Percentiles rank a stretch among this genome's conserved stretches.
Conservation (phyloP, 2,113 vertebrate species). For the Zosterops japonicus region DNA sequence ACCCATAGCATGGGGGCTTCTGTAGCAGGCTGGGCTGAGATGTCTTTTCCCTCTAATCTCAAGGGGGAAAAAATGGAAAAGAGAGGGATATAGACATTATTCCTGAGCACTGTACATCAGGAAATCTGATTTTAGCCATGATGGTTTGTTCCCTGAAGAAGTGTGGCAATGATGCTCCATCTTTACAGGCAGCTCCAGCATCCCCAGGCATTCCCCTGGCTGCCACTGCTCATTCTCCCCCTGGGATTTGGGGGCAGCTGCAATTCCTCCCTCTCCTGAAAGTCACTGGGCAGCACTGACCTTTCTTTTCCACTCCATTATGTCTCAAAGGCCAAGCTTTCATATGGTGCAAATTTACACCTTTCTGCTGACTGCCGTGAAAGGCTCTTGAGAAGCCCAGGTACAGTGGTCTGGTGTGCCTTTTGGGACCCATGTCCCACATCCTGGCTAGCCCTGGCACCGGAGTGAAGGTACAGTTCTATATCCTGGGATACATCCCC, state of each 20-base stretch:
- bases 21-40: background rate
- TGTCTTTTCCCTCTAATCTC: background rate
- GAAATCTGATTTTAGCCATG: accelerated
- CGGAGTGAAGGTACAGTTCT: no score
- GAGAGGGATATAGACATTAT: background rate
- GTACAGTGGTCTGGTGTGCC: no score
- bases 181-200: background rate
- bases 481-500: no score
- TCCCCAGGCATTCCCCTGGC: background rate
- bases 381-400: background rate
- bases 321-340: background rate
- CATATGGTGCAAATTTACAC: background rate
- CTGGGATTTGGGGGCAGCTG: background rate
- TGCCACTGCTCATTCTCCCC: background rate
- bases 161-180: background rate
- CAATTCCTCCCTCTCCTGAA: accelerated
- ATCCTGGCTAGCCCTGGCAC: no score
- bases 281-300: background rate
- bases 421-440: no score
- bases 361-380: background rate
- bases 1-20: accelerated
- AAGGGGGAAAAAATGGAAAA: background rate
- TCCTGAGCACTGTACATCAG: background rate
- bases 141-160: background rate
- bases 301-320: background rate